Evolutionary conservation across 2,113 vertebrate species (phyloP).

Genomic region (Phaetusa simplex): DNA sequence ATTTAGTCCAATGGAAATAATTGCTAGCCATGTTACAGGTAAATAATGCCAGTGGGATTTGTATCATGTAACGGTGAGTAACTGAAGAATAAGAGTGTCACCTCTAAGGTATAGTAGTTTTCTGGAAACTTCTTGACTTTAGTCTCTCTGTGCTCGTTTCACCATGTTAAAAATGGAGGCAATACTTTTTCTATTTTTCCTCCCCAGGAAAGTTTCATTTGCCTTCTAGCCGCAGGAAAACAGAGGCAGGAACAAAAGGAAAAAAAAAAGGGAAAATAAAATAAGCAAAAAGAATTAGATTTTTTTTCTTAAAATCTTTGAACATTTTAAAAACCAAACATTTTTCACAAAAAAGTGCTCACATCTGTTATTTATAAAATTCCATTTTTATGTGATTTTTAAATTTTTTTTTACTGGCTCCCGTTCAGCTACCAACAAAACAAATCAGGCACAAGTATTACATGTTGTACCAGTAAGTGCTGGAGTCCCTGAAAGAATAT

Average conservation of each 20-base stretch:
- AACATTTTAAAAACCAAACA: neutral
- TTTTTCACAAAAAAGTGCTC: neutral
- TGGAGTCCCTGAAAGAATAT: constrained; percentile 34
- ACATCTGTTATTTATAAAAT: constrained; percentile 62
- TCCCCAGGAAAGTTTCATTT: neutral
- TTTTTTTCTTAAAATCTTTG: neutral
- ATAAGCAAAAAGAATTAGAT: neutral
- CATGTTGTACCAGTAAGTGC: constrained; percentile 52
- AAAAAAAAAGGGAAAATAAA: neutral
- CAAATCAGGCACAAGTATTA: constrained; percentile 18
- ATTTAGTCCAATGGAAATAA: neutral
- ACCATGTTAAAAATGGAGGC: neutral
- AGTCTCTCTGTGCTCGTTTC: neutral
- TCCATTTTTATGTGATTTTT: constrained; percentile 2
- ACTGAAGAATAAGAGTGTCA: neutral
- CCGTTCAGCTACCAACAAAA: neutral
- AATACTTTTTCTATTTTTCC: neutral
- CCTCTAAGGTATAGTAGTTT: neutral
- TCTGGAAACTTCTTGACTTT: neutral
- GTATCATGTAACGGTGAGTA: neutral
- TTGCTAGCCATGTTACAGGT: neutral
- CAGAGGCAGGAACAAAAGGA: neutral
- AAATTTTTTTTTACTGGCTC: neutral
- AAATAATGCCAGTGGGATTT: neutral
- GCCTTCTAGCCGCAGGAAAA: neutral